Percentiles rank a stretch among this genome's conserved stretches.
phyloP scores from a whole-genome alignment of 1,140 invertebrate species.

The Temnothorax curvispinosus region DNA sequence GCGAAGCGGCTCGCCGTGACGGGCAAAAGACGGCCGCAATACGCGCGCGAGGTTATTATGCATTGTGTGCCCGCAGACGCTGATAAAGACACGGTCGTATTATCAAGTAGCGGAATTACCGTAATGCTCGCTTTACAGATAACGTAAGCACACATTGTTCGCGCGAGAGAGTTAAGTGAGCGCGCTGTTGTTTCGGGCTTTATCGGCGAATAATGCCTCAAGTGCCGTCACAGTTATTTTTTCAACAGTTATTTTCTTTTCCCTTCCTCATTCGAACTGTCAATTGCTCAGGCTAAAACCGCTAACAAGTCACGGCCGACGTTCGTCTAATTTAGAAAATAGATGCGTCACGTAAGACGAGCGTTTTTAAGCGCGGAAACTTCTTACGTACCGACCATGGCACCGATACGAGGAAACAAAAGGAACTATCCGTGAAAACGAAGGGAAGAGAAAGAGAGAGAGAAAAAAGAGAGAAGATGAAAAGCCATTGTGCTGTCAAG shows the following conservation, averaged over 20 bases:
- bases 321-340: slow-evolving; percentile 26
- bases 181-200: slow-evolving; percentile 25
- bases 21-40: slow-evolving; percentile 46
- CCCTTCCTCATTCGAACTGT: background rate
- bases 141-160: slow-evolving; percentile 55
- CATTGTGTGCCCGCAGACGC: slow-evolving; percentile 44
- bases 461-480: slow-evolving; percentile 15
- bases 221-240: background rate
- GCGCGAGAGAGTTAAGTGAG: slow-evolving; percentile 6
- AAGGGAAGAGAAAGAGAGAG: background rate
- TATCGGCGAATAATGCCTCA: background rate
- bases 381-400: background rate
- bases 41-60: slow-evolving; percentile 8
- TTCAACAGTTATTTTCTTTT: background rate
- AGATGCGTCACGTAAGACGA: background rate
- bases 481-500: slow-evolving; percentile 71
- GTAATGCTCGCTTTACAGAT: slow-evolving; percentile 60
- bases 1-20: slow-evolving; percentile 35
- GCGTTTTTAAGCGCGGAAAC: background rate
- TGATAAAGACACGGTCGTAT: slow-evolving; percentile 64
- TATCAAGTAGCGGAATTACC: slow-evolving; percentile 68
- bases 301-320: background rate
- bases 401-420: slow-evolving; percentile 59
- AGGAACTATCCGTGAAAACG: slow-evolving; percentile 25
- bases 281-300: background rate